Evolutionary conservation across 2,113 vertebrate genomes (phyloP), one percentile per base, ranked within the genome.

Genomic region (Spizaetus ornatus): DNA sequence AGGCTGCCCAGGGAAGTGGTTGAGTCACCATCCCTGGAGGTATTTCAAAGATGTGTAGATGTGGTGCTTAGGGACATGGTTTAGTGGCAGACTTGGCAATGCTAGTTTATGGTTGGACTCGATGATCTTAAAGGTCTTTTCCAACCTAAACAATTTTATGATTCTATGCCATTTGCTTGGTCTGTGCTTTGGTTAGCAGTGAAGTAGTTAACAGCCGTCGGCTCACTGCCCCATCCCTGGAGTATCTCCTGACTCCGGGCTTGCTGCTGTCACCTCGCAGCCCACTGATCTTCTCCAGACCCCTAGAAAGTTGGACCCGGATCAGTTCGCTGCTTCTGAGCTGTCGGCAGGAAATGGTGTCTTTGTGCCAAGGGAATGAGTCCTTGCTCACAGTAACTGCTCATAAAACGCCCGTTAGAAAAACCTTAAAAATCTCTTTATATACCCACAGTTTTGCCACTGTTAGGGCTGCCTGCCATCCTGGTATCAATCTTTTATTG

Each of bases 101-200:
- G 42, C 10, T 29, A 34, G 55, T 20, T 12, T 32, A 31, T 4
- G 14, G 43, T 59, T 62, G 74, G 34, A 48, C 43, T 48, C 3
- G 15, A 62, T 31, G 56, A 50, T 50, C 45, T 62, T 48, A 31
- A 62, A 78, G 58, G 45, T 62, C 74, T 78, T n/a, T 38, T 50
- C n/a, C 74, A 78, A 18, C 58, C 74, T 10, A 18, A 23, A 38
- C 6, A 12, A n/a, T 45, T 47, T 34, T 13, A 3, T 48, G 74
- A 13, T 29, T 62, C 10, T 11, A 1, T 27, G 32, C 43, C 0
- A 0, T 25, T 47, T 2, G 1, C 38, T 36, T 3, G 2, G 13
- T n/a, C 65, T 47, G 50, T 36, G 38, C 42, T 58, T 11, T 13
- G 42, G 18, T 16, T 4, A 19, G 62, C 80, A 71, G 62, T 26